A percentile compares a stretch with the other conserved stretches of the same genome.
phyloP scores from a whole-genome alignment of 1,140 invertebrate species.

The Drosophila melanogaster region Release_6_plus_ISO1_MT NT_033777.3:13637001-13637500 shows the following conservation, averaged over 20 bases:
- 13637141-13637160: constrained; percentile 60
- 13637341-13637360: too few relatives aligned
- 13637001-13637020: constrained; percentile 64
- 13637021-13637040: constrained; percentile 76
- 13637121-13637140: constrained; percentile 22
- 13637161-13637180: constrained; percentile 68
- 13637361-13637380: too few relatives aligned
- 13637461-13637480: constrained; percentile 4
- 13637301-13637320: neutral
- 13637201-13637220: constrained; percentile 15
- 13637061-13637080: constrained; percentile 82
- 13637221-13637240: constrained; percentile 21
- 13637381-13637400: neutral
- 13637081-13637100: constrained; percentile 32
- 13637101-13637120: constrained; percentile 50
- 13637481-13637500: constrained; percentile 15
- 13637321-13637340: neutral
- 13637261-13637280: too few relatives aligned
- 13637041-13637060: constrained; percentile 82
- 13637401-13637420: neutral
- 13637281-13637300: neutral
- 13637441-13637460: constrained; percentile 18
- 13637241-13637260: neutral
- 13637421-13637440: constrained; percentile 19
- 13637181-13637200: constrained; percentile 44